Conservation (phyloP, 2,888 invertebrate species). For the Listrodromus nycthemerus region DNA sequence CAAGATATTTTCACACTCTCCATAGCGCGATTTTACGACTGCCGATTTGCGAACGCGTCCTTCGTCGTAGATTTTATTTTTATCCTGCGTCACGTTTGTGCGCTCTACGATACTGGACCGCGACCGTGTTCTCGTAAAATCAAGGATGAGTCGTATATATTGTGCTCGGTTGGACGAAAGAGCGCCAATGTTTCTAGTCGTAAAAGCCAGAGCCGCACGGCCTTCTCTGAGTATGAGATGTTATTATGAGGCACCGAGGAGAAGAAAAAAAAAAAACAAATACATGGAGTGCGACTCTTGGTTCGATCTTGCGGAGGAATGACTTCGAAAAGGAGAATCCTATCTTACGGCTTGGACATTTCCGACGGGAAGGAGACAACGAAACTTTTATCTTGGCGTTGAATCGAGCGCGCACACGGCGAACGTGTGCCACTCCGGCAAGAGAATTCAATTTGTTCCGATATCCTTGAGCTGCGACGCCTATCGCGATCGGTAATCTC, state of each 20-base stretch:
- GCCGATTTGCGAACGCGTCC: constrained; percentile 40
- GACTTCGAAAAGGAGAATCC: constrained; percentile 32
- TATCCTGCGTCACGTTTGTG: not conserved
- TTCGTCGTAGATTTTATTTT: constrained; percentile 43
- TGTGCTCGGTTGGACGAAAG: constrained; percentile 23
- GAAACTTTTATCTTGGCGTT: constrained; percentile 30
- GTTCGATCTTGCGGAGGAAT: constrained; percentile 37
- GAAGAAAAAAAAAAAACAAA: constrained; percentile 17
- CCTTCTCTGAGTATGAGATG: constrained; percentile 50
- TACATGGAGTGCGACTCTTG: constrained; percentile 21
- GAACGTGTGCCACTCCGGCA: constrained; percentile 51
- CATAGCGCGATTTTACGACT: constrained; percentile 50
- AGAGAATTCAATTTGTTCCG: constrained; percentile 67
- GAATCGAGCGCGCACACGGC: constrained; percentile 44
- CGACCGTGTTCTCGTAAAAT: constrained; percentile 65
- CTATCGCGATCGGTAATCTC: constrained; percentile 63
- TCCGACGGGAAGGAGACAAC: constrained; percentile 24
- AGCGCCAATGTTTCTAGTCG: constrained; percentile 61
- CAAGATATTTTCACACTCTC: constrained; percentile 50
- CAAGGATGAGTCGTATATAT: constrained; percentile 64
- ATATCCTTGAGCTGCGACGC: constrained; percentile 64
- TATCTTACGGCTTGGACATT: not conserved
- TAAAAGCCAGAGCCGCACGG: constrained; percentile 53
- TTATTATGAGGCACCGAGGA: constrained; percentile 46
- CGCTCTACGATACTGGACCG: constrained; percentile 31